phyloP scores from a whole-genome alignment of 2,113 vertebrate species.

The Phyllostomus hastatus region DNA sequence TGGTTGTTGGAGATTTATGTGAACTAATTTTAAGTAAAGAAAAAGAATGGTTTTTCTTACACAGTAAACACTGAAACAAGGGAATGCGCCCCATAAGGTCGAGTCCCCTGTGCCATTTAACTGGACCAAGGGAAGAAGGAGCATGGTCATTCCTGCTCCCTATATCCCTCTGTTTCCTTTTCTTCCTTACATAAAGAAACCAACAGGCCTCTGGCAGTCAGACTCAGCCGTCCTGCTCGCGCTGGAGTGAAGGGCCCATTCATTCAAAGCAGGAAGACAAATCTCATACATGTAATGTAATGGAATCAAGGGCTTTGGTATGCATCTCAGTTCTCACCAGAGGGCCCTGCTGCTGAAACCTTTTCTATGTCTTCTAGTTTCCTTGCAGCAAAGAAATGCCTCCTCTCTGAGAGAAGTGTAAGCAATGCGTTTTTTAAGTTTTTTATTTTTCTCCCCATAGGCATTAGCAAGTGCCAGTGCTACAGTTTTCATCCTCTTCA shows the following conservation, averaged over 20 bases:
- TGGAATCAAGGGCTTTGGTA: background rate
- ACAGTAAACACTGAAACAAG: slow-evolving; percentile 23
- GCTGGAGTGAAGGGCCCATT: background rate
- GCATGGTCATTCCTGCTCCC: background rate
- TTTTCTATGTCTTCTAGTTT: background rate
- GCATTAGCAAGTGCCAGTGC: background rate
- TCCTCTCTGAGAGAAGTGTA: background rate
- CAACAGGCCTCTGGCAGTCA: background rate
- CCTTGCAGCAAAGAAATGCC: background rate
- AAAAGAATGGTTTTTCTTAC: slow-evolving; percentile 34
- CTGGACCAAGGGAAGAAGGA: slow-evolving; percentile 49
- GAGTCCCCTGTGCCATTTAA: slow-evolving; percentile 11
- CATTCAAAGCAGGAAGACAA: background rate
- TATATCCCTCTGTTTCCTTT: background rate
- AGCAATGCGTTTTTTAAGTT: background rate
- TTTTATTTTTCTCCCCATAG: background rate
- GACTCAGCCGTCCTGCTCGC: background rate
- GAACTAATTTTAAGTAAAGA: slow-evolving; percentile 6
- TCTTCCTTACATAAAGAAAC: background rate
- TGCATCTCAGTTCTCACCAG: background rate
- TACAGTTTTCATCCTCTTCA: background rate
- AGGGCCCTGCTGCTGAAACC: background rate
- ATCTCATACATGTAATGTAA: background rate
- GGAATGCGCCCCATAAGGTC: background rate
- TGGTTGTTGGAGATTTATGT: slow-evolving; percentile 26